phyloP scores from a whole-genome alignment of 2,113 vertebrate species.

The Setophaga coronata region DNA sequence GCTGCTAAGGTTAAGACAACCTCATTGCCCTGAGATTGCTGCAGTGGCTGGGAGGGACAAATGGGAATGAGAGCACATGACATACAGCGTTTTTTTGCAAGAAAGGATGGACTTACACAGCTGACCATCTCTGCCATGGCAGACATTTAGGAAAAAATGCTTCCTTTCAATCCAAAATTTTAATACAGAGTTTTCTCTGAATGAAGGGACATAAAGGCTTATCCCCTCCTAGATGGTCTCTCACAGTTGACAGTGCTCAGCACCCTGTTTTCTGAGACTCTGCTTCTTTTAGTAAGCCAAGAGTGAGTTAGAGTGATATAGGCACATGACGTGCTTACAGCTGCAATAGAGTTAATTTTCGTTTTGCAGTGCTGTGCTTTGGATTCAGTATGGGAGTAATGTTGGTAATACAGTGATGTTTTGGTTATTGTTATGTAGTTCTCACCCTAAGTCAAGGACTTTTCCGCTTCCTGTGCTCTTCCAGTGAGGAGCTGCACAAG shows the following conservation, averaged over 20 bases:
- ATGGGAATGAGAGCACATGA: rapidly evolving
- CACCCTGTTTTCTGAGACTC: background rate
- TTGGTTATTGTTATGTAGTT: background rate
- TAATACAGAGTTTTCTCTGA: background rate
- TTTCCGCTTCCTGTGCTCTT: background rate
- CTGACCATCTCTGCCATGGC: background rate
- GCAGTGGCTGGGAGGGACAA: background rate
- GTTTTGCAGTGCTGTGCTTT: background rate
- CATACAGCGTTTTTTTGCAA: background rate
- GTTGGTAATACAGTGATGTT: background rate
- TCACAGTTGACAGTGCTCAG: background rate
- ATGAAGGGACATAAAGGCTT: background rate
- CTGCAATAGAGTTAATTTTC: background rate
- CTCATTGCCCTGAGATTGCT: background rate
- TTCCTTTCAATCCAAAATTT: background rate
- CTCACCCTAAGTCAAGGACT: background rate
- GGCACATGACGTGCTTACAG: background rate
- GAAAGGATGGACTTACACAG: background rate
- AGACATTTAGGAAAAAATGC: background rate
- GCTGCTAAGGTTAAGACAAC: background rate
- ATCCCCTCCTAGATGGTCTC: background rate
- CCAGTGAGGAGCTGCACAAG: background rate
- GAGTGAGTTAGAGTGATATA: background rate
- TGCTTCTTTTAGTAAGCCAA: background rate
- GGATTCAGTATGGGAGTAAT: background rate